Base-by-base conservation (phyloP, 37 sponge, comb jelly and placozoan species). In the Mnemiopsis leidyi region DNA sequence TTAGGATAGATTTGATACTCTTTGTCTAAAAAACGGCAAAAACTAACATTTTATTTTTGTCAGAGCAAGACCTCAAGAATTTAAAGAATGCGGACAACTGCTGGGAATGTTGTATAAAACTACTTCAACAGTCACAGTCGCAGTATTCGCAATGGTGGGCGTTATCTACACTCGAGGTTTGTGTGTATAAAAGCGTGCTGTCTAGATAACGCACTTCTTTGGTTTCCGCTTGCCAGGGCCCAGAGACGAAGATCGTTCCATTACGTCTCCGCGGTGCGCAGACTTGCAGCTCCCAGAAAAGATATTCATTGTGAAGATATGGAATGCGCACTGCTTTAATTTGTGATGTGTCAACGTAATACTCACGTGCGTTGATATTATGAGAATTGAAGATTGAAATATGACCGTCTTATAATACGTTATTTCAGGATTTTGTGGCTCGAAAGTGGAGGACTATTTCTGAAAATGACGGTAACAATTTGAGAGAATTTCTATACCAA, bases 131-230 rank as follows among this genome's bases (percentile, higher is more conserved):
- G 29, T 85, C 90, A 3, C 40, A 40, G 23, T 85, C 90, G 28
- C 90, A 85, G 39, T 85, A 85, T 26, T 85, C 90, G n/a, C 61
- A 40, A 26, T 85, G 90, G 90, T 85, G 90, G 90, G 90, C 90
- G 0, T 61, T 85, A n/a, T 40, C 90, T 37, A 40, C 90, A 5
- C 26, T 85, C 0, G 90, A 85, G 90, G 90, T 85, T 31, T 77
- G 79, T 48, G 61, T 48, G 61, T 48, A 13, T 13, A 48, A 5
- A 13, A 48, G 13, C 5, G 13, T n/a, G n/a, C n/a, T 48, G 61
- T 48, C 61, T 48, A 48, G 61, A 48, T 48, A 48, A 48, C 61
- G 61, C 13, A 48, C 5, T 48, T 48, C 5, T 48, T 18, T 18
- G 61, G 61, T 48, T 48, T 48, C 61, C 13, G n/a, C n/a, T n/a